These are phyloP conservation scores for Microtus richardsoni DNA, from an alignment of 2,113 vertebrate genomes.

Conservation along the genomic window DNA sequence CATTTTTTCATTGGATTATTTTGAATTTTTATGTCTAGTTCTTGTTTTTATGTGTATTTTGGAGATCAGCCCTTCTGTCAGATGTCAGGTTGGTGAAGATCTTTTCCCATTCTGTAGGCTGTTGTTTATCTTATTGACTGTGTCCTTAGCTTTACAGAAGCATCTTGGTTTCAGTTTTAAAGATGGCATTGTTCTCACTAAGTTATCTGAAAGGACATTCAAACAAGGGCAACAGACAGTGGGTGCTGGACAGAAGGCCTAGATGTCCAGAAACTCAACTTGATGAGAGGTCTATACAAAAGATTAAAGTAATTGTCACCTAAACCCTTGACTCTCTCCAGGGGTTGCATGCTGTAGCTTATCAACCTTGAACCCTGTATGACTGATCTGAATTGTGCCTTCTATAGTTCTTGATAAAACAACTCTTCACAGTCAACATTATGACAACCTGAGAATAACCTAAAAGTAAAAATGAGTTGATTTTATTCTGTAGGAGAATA, in stretches of 20 bases:
- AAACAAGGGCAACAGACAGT: not conserved
- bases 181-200: not conserved
- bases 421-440: not conserved
- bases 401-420: constrained; percentile 32
- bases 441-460: constrained; percentile 37
- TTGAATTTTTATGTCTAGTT: too few species aligned
- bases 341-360: not conserved
- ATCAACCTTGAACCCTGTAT: not conserved
- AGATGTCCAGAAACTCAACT: not conserved
- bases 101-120: too few species aligned
- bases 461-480: constrained; percentile 45
- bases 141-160: too few species aligned
- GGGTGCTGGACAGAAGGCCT: accelerated
- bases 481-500: constrained; percentile 63
- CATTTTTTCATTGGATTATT: too few species aligned
- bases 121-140: too few species aligned
- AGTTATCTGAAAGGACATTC: not conserved
- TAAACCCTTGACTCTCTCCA: not conserved
- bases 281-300: not conserved
- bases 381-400: not conserved
- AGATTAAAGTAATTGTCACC: not conserved
- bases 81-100: too few species aligned
- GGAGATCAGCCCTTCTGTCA: too few species aligned
- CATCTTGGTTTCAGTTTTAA: not conserved
- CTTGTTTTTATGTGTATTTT: too few species aligned